Evolutionary conservation across 2,113 vertebrate genomes (phyloP).

Genomic region (Mesocricetus auratus): DNA sequence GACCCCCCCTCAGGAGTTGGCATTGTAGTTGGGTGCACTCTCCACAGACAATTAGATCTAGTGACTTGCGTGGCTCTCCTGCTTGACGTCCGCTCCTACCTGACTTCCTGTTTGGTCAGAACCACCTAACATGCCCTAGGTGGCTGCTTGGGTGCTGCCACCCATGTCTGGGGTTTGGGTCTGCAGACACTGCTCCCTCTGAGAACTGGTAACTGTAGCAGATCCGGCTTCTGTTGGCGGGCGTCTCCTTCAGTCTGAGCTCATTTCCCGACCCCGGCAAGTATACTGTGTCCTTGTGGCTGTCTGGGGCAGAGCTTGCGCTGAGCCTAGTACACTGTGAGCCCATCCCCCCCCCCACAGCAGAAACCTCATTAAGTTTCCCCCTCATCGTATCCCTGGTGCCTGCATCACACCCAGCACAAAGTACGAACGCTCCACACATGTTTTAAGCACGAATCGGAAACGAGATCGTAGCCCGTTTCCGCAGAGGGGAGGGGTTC

Average conservation of each 20-base stretch:
- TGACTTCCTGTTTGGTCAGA: not conserved
- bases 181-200: not conserved
- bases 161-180: not conserved
- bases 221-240: not conserved
- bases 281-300: not conserved
- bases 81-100: not conserved
- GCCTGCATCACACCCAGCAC: not conserved
- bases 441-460: not conserved
- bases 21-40: not conserved
- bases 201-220: not conserved
- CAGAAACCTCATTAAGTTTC: not conserved
- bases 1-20: not conserved
- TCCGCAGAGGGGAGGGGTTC: not conserved
- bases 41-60: not conserved
- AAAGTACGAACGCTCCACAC: not conserved
- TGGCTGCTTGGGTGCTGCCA: not conserved
- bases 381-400: not conserved
- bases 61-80: not conserved
- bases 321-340: not conserved
- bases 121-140: not conserved
- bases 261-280: too few species aligned
- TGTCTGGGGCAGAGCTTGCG: not conserved
- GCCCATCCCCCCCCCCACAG: not conserved
- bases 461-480: not conserved
- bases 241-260: not conserved